A percentile compares a stretch with the other conserved stretches of the same genome.
These are phyloP conservation scores for Notechis scutatus DNA, from an alignment of 2,113 vertebrate genomes.

Conservation along the genomic window DNA sequence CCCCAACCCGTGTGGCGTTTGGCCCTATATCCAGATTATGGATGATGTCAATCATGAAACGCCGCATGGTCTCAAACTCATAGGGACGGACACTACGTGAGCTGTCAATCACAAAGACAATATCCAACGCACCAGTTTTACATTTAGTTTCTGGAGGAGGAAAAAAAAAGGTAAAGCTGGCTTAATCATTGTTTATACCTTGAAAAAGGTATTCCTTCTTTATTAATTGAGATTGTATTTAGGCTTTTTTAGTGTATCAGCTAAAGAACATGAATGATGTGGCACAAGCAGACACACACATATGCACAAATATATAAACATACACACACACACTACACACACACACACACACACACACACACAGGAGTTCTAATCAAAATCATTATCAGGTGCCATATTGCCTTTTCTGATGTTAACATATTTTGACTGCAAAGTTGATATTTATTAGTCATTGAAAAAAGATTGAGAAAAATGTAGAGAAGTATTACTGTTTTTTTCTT, in stretches of 20 bases:
- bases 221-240: not conserved
- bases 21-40: conserved; percentile 82
- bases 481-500: not conserved
- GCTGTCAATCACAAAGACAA: conserved; percentile 96
- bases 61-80: conserved; percentile 94
- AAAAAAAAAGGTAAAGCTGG: not conserved
- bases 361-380: not conserved
- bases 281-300: not conserved
- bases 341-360: too few species aligned
- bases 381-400: not conserved
- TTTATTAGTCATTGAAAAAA: not conserved
- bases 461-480: not conserved
- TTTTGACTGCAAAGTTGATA: not conserved
- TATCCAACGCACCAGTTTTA: conserved; percentile 85
- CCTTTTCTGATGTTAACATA: not conserved
- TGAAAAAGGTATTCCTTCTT: not conserved
- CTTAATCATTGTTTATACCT: not conserved
- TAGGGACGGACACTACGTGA: conserved; percentile 93
- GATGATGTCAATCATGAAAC: conserved; percentile 92
- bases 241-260: not conserved
- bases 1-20: conserved; percentile 83
- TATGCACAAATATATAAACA: too few species aligned
- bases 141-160: conserved; percentile 73
- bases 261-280: not conserved
- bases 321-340: too few species aligned